Evolutionary conservation across 1,140 invertebrate species (phyloP), one percentile per base, ranked within the genome.

Genomic region (Teleogryllus occipitalis): DNA sequence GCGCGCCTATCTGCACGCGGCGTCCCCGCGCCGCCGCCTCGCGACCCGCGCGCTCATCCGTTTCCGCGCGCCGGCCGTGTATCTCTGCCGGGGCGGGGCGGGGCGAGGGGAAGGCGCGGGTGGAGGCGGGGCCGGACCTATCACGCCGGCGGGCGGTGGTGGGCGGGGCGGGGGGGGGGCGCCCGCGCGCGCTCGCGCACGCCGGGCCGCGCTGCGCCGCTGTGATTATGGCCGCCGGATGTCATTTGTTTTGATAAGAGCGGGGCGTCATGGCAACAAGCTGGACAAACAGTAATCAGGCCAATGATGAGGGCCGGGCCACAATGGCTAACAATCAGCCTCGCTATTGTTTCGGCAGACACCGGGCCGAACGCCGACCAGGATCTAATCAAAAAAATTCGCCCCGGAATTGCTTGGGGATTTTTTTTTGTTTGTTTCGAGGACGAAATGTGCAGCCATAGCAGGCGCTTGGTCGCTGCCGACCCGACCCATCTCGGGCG

Each of bases 361-460:
- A 65, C 54, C 10, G 54, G 10, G 54, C 54, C 54, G 54, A 65
- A 65, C 54, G 54, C 10, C 54, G 54, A 65, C 54, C 54, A 18
- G 54, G 18, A 65, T 65, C 54, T 65, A 65, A 65, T 65, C 54
- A 65, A 65, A 65, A 65, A 65, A 65, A 65, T 65, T 65, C 54
- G 54, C 18, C 54, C 10, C 54, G 54, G 54, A 65, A 65, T 65
- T 65, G 54, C 54, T 65, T 65, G 54, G 54, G 54, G 54, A 65
- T 65, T 65, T 65, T 65, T 65, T 65, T 65, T 65, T 65, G 54
- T 65, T 65, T 65, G 54, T 65, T 65, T 65, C 54, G 54, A 65
- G 54, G 18, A 18, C 54, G 54, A 10, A 65, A 65, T 65, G 54
- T 65, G 54, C 54, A 65, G 54, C 18, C 54, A 18, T 65, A 18